Base-by-base conservation (phyloP, 2,797 vertebrate species). In the Oreochromis grahami region DNA sequence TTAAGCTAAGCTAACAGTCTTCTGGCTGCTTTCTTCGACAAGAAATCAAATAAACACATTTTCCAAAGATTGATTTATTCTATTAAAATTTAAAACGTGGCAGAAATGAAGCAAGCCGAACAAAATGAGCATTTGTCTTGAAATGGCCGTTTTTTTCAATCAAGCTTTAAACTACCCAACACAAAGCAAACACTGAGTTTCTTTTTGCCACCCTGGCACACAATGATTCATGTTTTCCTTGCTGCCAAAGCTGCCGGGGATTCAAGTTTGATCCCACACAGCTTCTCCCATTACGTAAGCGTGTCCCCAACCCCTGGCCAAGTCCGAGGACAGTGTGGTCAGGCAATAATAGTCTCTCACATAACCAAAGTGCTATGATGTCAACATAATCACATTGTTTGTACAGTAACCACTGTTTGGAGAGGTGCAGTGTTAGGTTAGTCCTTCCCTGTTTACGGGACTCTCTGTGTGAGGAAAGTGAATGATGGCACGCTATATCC, bases 331-430 rank as follows among this genome's bases (percentile, higher is more conserved):
- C 90, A 87, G 77, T 88, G 94, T 86, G 93, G 94, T 95, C 90
- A 87, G 89, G 48, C 70, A 21, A 78, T 91, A 93, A 95, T 91
- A 63, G 86, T 85, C 78, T 82, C 60, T 92, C 90, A 77, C 89
- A 93, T 89, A 94, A 93, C 93, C 91, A 91, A 94, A 95, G 91
- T 92, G 84, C 91, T 82, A 94, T 96, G 96, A 96, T 95, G 95
- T 96, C 94, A 96, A 92, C 84, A 87, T 92, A 95, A 93, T 94
- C 89, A 92, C 85, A 92, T 93, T 95, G 93, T 95, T 95, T 95
- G 91, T 91, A 92, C 91, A 94, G 95, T 94, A 94, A 95, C 96
- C 92, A 45, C 88, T 63, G 83, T 87, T 85, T 90, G 83, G 86
- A 85, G 79, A 92, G 68, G 82, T 8, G 58, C 76, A 78, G 87